phyloP scores from a whole-genome alignment of 2,888 invertebrate genomes.

The Drosophila mettleri region DNA sequence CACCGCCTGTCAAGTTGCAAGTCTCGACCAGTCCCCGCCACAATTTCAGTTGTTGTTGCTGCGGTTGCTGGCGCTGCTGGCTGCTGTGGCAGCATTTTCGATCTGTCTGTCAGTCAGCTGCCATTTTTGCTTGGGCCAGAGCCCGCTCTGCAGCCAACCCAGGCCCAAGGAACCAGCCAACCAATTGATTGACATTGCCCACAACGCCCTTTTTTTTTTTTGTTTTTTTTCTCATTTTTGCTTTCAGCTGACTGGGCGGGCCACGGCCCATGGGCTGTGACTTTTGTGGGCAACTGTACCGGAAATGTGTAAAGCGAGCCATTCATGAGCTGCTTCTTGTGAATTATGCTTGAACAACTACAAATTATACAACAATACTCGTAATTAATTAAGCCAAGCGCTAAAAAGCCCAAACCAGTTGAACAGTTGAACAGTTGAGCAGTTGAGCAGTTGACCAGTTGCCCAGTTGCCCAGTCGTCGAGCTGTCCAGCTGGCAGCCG shows the following conservation, averaged over 20 bases:
- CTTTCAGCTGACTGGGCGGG: conserved; percentile 45
- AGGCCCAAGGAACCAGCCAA: conserved; percentile 58
- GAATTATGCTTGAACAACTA: conserved; percentile 62
- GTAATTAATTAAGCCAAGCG: conserved; percentile 74
- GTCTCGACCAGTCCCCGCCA: conserved; percentile 45
- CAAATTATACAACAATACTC: conserved; percentile 77
- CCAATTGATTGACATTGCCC: conserved; percentile 81
- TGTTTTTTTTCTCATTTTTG: conserved; percentile 28
- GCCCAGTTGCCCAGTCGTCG: conserved; percentile 34
- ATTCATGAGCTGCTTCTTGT: conserved; percentile 60
- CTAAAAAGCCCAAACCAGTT: conserved; percentile 50
- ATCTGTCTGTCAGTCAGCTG: conserved; percentile 81
- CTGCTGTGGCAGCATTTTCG: conserved; percentile 70
- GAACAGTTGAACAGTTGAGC: conserved; percentile 29
- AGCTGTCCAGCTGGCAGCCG: conserved; percentile 29
- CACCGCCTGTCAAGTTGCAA: conserved; percentile 66
- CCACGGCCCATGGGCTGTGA: conserved; percentile 46
- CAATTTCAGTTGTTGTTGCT: conserved; percentile 54
- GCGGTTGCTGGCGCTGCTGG: conserved; percentile 43
- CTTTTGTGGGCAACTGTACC: conserved; percentile 55
- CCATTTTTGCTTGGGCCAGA: conserved; percentile 72
- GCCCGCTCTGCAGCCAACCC: conserved; percentile 46
- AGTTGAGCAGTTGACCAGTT: conserved; percentile 7
- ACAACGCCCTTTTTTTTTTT: conserved; percentile 74
- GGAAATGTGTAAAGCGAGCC: conserved; percentile 62